These are phyloP conservation scores for Whitmania pigra DNA, from an alignment of 1,140 invertebrate genomes.

Conservation along the genomic window DNA sequence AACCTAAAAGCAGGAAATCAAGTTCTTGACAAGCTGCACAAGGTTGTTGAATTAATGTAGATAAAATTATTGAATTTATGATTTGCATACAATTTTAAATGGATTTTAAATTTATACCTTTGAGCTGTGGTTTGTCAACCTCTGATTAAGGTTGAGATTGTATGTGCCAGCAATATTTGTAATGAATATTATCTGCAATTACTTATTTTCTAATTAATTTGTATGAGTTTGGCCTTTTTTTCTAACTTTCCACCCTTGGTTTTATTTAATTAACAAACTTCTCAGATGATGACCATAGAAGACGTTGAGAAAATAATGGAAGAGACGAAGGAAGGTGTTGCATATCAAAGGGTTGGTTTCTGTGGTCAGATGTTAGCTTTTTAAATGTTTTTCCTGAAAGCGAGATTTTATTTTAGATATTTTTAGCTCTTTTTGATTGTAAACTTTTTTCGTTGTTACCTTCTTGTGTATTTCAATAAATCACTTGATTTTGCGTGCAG, in stretches of 20 bases:
- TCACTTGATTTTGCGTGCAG: background rate
- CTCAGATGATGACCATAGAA: background rate
- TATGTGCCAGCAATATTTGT: background rate
- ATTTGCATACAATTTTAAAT: background rate
- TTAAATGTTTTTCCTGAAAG: background rate
- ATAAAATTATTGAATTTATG: no score
- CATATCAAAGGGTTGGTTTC: conserved; percentile 5
- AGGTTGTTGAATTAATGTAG: background rate
- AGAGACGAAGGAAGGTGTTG: conserved; percentile 8
- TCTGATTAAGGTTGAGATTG: background rate
- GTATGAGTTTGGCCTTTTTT: no score
- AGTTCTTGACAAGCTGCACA: background rate
- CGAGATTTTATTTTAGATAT: background rate
- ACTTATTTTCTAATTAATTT: background rate
- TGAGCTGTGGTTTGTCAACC: background rate
- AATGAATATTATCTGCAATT: background rate
- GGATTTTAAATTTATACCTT: background rate
- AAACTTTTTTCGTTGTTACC: no score
- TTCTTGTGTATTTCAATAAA: background rate
- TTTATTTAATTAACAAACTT: no score
- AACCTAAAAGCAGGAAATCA: conserved; percentile 2
- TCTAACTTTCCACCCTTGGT: no score
- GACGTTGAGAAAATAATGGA: conserved; percentile 11
- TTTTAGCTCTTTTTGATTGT: no score
- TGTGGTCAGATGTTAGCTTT: background rate